Percentiles rank a stretch among this genome's conserved stretches.
Evolutionary conservation across 37 sponge, comb jelly and placozoan species (phyloP).

Genomic region (Petrosia ficiformis): DNA sequence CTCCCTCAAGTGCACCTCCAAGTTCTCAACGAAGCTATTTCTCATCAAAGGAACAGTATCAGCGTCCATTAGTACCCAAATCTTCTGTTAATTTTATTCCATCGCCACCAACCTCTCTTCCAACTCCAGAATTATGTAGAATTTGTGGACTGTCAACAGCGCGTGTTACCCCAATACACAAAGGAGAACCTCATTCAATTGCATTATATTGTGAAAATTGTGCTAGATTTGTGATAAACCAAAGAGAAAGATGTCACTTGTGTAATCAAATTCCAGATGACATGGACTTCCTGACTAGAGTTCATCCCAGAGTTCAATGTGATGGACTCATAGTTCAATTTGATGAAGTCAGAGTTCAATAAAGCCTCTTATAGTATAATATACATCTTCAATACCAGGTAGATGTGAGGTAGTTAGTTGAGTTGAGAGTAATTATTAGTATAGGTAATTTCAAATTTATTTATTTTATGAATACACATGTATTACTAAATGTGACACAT

Average conservation of each 20-base stretch:
- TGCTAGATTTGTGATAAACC: conserved; percentile 1
- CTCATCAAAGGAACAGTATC: background rate
- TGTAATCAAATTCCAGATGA: conserved; percentile 14
- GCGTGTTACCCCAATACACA: background rate
- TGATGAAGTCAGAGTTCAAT: too few relatives aligned
- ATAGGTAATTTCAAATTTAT: too few relatives aligned
- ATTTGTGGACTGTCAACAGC: conserved; percentile 3
- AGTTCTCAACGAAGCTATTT: too few relatives aligned
- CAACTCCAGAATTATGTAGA: background rate
- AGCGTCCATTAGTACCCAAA: background rate
- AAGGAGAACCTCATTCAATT: background rate
- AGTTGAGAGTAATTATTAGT: too few relatives aligned
- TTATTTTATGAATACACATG: too few relatives aligned
- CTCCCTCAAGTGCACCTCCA: background rate
- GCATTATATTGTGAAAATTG: conserved; percentile 25
- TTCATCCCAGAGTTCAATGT: too few relatives aligned
- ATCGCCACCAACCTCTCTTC: conserved; percentile 5
- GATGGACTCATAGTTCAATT: too few relatives aligned
- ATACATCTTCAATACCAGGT: too few relatives aligned
- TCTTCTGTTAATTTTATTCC: background rate
- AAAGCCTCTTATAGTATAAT: too few relatives aligned
- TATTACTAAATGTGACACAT: too few relatives aligned
- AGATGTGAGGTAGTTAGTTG: too few relatives aligned
- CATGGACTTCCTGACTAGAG: background rate
- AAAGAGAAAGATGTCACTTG: conserved; percentile 6